A percentile compares a stretch with the other conserved stretches of the same genome.
Evolutionary conservation across 1,140 invertebrate genomes (phyloP).

Genomic region (Drosophila burlai): DNA sequence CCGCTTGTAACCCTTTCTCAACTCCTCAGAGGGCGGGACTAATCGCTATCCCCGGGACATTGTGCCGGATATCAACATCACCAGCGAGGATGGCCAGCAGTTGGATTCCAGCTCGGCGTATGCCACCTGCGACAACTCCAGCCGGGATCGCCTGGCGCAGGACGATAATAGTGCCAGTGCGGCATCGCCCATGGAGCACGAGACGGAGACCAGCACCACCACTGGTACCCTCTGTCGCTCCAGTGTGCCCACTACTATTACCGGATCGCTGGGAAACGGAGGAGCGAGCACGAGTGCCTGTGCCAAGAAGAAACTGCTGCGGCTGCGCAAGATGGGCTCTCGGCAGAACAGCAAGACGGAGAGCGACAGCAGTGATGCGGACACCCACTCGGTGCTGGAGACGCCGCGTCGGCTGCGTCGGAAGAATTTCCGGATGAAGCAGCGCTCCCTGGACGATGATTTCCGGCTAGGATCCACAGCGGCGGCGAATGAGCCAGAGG

Average conservation of each 20-base stretch:
- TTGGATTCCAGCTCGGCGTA: conserved; percentile 62
- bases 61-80: conserved; percentile 82
- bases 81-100: conserved; percentile 70
- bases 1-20: background rate
- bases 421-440: conserved; percentile 80
- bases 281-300: conserved; percentile 16
- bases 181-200: conserved; percentile 70
- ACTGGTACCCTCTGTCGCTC: conserved; percentile 63
- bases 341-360: conserved; percentile 85
- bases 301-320: conserved; percentile 78
- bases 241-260: conserved; percentile 21
- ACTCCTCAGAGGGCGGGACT: conserved; percentile 61
- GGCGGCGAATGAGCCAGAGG: conserved; percentile 30
- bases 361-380: conserved; percentile 85
- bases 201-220: conserved; percentile 70
- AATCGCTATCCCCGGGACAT: conserved; percentile 69
- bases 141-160: conserved; percentile 56
- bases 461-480: conserved; percentile 54
- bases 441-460: conserved; percentile 78
- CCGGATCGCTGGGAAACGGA: conserved; percentile 17
- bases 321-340: conserved; percentile 83
- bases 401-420: conserved; percentile 77
- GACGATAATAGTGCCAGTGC: conserved; percentile 70
- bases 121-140: conserved; percentile 57
- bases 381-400: conserved; percentile 85